A percentile compares a stretch with the other conserved stretches of the same genome.
These are phyloP conservation scores for Myotis daubentonii DNA, from an alignment of 2,797 vertebrate genomes.

Conservation along the genomic window DNA sequence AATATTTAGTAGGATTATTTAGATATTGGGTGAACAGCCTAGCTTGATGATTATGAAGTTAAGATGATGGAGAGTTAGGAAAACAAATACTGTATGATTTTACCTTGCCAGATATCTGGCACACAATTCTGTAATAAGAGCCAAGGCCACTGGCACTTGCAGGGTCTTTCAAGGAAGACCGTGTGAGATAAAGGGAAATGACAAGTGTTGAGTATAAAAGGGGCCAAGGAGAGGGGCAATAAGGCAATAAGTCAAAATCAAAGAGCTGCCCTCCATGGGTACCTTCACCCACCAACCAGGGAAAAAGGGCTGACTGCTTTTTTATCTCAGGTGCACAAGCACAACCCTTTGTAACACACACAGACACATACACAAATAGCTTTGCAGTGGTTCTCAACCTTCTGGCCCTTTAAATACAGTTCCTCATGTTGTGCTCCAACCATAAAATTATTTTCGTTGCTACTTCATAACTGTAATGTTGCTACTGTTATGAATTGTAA, in stretches of 20 bases:
- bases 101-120: conserved; percentile 55
- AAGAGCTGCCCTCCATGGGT: background rate
- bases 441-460: no score
- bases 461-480: no score
- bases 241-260: background rate
- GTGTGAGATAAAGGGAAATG: background rate
- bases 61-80: conserved; percentile 35
- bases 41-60: background rate
- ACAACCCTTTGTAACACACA: background rate
- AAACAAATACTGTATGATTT: conserved; percentile 49
- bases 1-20: background rate
- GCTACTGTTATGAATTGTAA: no score
- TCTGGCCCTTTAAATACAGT: no score
- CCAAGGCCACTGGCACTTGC: background rate
- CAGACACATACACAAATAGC: background rate
- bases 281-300: background rate
- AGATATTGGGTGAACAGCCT: background rate
- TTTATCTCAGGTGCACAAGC: background rate
- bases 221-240: background rate
- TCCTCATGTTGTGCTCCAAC: no score
- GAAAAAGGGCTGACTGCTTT: background rate
- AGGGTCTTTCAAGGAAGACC: background rate
- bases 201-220: background rate
- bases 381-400: no score
- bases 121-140: background rate